These are phyloP conservation scores for Phrynocephalus forsythii DNA, from an alignment of 2,797 vertebrate genomes.

Conservation along the genomic window DNA sequence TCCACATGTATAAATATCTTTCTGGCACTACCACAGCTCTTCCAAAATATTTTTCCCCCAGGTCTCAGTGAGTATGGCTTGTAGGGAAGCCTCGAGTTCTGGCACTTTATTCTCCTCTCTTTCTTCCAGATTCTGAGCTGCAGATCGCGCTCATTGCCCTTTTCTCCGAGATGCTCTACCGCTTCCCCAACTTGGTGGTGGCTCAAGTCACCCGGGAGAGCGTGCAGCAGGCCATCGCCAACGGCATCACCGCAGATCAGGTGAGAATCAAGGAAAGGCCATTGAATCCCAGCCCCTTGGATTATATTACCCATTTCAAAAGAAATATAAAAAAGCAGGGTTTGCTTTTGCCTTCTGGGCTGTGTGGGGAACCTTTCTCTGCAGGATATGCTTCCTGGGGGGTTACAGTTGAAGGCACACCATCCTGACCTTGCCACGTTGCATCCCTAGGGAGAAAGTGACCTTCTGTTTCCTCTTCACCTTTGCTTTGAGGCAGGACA, in stretches of 20 bases:
- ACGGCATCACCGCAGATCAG: constrained; percentile 93
- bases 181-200: constrained; percentile 91
- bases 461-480: too few species aligned
- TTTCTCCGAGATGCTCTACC: constrained; percentile 93
- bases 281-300: too few species aligned
- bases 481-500: too few species aligned
- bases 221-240: constrained; percentile 91
- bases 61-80: not conserved
- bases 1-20: not conserved
- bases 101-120: not conserved
- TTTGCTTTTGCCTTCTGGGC: not conserved
- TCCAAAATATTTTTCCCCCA: too few species aligned
- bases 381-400: too few species aligned
- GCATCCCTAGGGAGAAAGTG: too few species aligned
- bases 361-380: not conserved
- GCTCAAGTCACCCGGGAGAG: constrained; percentile 91
- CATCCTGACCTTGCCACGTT: too few species aligned
- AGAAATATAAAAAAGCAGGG: too few species aligned
- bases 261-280: constrained; percentile 65
- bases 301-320: not conserved
- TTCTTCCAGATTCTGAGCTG: constrained; percentile 86
- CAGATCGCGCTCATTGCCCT: constrained; percentile 93
- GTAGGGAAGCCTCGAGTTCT: not conserved
- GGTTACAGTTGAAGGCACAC: not conserved
- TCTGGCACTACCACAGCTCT: too few species aligned